Conservation (phyloP, 37 sponge, comb jelly and placozoan genomes). For the Bolinopsis microptera region DNA sequence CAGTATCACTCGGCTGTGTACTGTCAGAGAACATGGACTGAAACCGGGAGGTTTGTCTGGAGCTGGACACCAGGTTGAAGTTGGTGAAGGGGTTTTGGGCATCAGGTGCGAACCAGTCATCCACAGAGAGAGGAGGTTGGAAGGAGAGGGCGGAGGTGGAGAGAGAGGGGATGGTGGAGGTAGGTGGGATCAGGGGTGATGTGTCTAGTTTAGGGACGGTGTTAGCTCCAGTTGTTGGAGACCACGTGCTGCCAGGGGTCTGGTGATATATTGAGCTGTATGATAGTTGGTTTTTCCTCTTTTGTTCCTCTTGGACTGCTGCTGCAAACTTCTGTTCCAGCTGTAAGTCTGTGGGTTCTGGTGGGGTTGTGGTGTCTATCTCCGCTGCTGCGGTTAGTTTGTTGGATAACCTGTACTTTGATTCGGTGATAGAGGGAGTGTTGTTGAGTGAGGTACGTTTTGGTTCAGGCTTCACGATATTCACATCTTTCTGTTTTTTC, state of each 20-base stretch:
- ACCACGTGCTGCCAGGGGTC: background rate
- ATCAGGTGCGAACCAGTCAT: constrained; percentile 57
- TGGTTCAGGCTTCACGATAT: constrained; percentile 57
- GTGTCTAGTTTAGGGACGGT: background rate
- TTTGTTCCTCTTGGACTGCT: constrained; percentile 47
- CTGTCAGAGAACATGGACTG: constrained; percentile 2
- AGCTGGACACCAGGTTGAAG: background rate
- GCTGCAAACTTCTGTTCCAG: constrained; percentile 28
- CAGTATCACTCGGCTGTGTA: background rate
- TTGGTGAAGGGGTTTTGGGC: constrained; percentile 9
- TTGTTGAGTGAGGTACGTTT: background rate
- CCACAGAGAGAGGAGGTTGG: constrained; percentile 8
- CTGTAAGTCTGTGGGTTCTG: background rate
- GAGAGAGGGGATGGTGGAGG: background rate
- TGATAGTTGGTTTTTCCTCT: background rate
- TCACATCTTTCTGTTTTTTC: constrained; percentile 40
- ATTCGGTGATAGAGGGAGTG: background rate
- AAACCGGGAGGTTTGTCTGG: constrained; percentile 52
- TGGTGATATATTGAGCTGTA: background rate
- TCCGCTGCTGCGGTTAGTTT: constrained; percentile 8
- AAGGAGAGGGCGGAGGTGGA: background rate
- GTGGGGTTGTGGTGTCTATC: background rate
- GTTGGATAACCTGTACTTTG: constrained; percentile 44
- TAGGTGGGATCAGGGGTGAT: background rate
- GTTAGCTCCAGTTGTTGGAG: background rate